Conservation (phyloP, 2,888 invertebrate genomes). For the Tenthredo livida region DNA sequence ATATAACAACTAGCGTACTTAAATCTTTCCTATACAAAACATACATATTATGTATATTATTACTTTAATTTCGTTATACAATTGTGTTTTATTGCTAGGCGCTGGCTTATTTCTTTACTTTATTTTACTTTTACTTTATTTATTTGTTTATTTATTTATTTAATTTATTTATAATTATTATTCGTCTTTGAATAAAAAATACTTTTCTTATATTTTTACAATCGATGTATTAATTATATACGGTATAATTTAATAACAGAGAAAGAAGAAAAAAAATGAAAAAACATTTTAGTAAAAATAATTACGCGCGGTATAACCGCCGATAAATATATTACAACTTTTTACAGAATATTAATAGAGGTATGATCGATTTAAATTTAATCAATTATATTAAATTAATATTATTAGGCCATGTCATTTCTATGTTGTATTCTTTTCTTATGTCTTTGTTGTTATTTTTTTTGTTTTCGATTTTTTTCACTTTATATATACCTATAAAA, state of each 20-base stretch:
- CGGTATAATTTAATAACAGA: not conserved
- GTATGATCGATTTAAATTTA: constrained; percentile 68
- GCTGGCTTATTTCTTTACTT: constrained; percentile 61
- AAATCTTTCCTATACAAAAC: constrained; percentile 69
- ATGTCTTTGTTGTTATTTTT: not conserved
- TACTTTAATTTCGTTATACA: constrained; percentile 62
- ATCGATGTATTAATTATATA: constrained; percentile 60
- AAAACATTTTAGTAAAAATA: not conserved
- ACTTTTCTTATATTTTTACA: constrained; percentile 65
- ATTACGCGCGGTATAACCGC: constrained; percentile 45
- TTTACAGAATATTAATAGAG: constrained; percentile 69
- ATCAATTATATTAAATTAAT: constrained; percentile 63
- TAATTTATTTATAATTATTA: constrained; percentile 58
- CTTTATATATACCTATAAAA: constrained; percentile 70
- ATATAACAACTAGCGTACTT: constrained; percentile 57
- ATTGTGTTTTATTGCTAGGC: constrained; percentile 64
- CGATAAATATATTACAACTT: constrained; percentile 74
- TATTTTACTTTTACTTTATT: constrained; percentile 43
- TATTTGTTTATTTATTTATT: constrained; percentile 60
- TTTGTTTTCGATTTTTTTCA: not conserved
- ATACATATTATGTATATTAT: constrained; percentile 64
- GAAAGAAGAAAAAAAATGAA: not conserved
- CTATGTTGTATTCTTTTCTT: not conserved
- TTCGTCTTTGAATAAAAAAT: constrained; percentile 72
- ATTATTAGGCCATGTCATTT: constrained; percentile 1